Evolutionary conservation across 1,140 invertebrate species (phyloP), one percentile per base, ranked within the genome.

Genomic region (Atta texana): DNA sequence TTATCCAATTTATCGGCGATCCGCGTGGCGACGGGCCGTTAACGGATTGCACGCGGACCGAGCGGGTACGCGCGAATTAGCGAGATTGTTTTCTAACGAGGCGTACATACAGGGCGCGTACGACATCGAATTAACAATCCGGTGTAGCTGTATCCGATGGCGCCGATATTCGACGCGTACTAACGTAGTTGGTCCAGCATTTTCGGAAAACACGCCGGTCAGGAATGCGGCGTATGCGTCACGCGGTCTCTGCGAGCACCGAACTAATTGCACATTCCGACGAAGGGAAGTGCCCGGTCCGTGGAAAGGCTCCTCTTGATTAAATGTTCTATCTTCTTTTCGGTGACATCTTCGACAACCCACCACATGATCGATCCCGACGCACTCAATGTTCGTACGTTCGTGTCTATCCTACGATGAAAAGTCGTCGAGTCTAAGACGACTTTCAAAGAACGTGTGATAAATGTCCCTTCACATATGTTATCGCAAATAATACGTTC

Each of bases 321-420:
- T 84, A 75, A 84, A 84, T 84, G 69, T 84, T 84, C 80, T 75
- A 84, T 84, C 80, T 84, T 84, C 80, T 84, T 84, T 84, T 55
- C 39, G 28, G 28, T 75, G 80, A 84, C 80, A 75, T 39, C 80
- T 84, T 84, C 80, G 80, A 84, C 80, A 84, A 75, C 69, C n/a
- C 51, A 21, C 51, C 80, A 39, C 55, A 75, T 84, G 69, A 84
- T 84, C 80, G 80, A 84, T 84, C 69, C 44, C 69, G 39, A 49
- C 69, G 80, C 80, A 24, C 69, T 44, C 4, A 51, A 24, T 1
- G 39, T 7, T 39, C 34, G 34, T 34, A 28, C 7, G 16, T 31
- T 16, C 53, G 34, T 1, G 72, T 39, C 49, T 44, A 59, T 34
- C 6, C 39, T 5, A 0, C 49, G 66, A 81, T 82, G 55, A 75